Percentiles rank a stretch among this genome's conserved stretches.
Conservation (phyloP, 2,113 vertebrate genomes). For the Phycodurus eques region DNA sequence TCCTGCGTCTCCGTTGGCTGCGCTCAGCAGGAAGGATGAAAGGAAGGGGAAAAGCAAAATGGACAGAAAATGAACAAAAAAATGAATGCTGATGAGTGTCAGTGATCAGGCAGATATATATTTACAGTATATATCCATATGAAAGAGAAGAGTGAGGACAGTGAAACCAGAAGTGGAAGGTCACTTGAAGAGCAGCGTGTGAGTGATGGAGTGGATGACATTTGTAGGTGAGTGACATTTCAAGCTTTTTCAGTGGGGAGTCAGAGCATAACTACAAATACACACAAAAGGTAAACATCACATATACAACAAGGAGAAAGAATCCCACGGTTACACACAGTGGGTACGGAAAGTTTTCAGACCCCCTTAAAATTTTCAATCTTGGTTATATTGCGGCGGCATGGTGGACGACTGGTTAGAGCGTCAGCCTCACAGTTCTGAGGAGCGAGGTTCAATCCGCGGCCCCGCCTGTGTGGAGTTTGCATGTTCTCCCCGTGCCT, state of each 20-base stretch:
- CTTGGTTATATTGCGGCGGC: too few relatives aligned
- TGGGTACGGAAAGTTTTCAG: too few relatives aligned
- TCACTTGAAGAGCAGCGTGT: conserved; percentile 26
- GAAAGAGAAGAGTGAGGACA: not conserved
- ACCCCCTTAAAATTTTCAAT: too few relatives aligned
- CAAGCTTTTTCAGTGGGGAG: conserved; percentile 36
- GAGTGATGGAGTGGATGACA: conserved; percentile 58
- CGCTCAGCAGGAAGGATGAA: conserved; percentile 50
- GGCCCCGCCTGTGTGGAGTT: too few relatives aligned
- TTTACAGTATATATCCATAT: conserved; percentile 29
- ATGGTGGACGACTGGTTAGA: too few relatives aligned
- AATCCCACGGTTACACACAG: not conserved
- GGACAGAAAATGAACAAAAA: conserved; percentile 42
- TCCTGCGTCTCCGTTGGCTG: conserved; percentile 72
- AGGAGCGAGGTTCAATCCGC: too few relatives aligned
- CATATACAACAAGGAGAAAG: not conserved
- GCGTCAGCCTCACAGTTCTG: too few relatives aligned
- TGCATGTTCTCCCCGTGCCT: too few relatives aligned
- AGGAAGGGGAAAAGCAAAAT: conserved; percentile 33
- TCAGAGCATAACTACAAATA: conserved; percentile 34
- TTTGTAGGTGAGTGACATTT: conserved; percentile 62
- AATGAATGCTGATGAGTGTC: conserved; percentile 53
- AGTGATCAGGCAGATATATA: conserved; percentile 35
- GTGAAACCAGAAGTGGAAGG: conserved; percentile 1
- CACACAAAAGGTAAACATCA: conserved; percentile 8